Percentiles rank a stretch among this genome's conserved stretches.
Conservation (phyloP, 2,113 vertebrate species). For the Labeo rohita region DNA sequence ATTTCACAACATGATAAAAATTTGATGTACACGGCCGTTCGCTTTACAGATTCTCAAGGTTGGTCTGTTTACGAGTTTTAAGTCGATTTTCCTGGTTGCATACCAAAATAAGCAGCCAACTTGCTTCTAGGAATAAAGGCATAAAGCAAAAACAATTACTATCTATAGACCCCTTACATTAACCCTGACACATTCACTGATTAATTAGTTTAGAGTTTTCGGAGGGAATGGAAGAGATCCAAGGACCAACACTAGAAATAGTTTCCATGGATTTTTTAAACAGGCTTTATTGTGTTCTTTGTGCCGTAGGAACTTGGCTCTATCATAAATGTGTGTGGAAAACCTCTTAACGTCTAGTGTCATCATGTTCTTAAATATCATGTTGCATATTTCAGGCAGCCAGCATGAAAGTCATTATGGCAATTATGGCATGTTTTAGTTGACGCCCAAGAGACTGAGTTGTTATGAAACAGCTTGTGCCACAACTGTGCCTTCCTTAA, state of each 20-base stretch:
- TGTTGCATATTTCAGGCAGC: conserved; percentile 8
- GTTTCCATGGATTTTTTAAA: not conserved
- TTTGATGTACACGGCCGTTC: not conserved
- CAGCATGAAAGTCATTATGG: conserved; percentile 67
- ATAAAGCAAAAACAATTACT: not conserved
- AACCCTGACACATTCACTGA: conserved; percentile 39
- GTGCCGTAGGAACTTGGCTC: not conserved
- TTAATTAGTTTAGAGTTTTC: conserved; percentile 32
- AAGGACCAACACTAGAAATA: conserved; percentile 41
- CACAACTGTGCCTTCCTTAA: not conserved
- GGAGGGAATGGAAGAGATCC: conserved; percentile 25
- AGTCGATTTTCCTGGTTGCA: conserved; percentile 27
- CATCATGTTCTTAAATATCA: conserved; percentile 3
- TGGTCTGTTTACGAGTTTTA: conserved; percentile 3
- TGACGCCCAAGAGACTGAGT: not conserved
- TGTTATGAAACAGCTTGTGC: not conserved
- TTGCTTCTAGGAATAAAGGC: not conserved
- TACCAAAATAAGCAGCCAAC: conserved; percentile 26
- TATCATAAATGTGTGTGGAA: not conserved
- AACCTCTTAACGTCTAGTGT: not conserved
- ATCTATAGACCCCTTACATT: conserved; percentile 20
- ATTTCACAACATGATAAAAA: conserved; percentile 2
- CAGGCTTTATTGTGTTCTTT: conserved; percentile 25
- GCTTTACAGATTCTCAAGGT: conserved; percentile 29
- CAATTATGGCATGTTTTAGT: not conserved